Conservation (phyloP, 2,113 vertebrate genomes). For the Gallinago paraguaiae region DNA sequence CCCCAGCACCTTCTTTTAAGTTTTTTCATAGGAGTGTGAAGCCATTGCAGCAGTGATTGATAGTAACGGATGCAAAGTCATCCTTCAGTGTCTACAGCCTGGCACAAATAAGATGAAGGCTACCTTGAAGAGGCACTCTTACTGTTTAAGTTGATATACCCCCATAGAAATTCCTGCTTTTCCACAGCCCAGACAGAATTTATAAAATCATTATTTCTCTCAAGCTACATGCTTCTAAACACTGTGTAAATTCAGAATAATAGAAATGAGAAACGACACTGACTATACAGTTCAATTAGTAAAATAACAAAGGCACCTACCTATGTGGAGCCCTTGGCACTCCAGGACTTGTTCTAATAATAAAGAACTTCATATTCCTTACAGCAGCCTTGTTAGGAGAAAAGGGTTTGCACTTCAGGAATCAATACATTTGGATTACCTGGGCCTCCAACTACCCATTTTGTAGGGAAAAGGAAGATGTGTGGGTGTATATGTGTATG, state of each 20-base stretch:
- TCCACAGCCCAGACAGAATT: neutral
- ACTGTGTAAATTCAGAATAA: neutral
- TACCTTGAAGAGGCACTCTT: neutral
- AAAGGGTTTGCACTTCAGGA: neutral
- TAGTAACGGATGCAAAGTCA: conserved; percentile 34
- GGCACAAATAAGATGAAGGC: conserved; percentile 20
- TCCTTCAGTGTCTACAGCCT: conserved; percentile 35
- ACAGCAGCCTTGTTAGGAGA: neutral
- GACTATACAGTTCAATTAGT: neutral
- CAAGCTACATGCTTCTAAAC: neutral
- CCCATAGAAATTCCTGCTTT: neutral
- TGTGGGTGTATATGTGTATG: rapidly evolving
- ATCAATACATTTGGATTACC: neutral
- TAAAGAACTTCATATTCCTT: neutral
- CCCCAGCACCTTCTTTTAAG: neutral
- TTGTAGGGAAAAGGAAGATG: neutral
- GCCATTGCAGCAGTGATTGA: conserved; percentile 39
- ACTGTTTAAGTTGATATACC: neutral
- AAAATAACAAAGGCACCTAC: neutral
- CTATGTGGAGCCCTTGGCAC: neutral
- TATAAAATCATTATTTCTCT: neutral
- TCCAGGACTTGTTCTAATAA: neutral
- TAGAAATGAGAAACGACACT: neutral
- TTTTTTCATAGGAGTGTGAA: conserved; percentile 58
- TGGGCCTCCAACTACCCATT: neutral